Evolutionary conservation across 2,113 vertebrate species (phyloP).

Genomic region (Prunella himalayana): DNA sequence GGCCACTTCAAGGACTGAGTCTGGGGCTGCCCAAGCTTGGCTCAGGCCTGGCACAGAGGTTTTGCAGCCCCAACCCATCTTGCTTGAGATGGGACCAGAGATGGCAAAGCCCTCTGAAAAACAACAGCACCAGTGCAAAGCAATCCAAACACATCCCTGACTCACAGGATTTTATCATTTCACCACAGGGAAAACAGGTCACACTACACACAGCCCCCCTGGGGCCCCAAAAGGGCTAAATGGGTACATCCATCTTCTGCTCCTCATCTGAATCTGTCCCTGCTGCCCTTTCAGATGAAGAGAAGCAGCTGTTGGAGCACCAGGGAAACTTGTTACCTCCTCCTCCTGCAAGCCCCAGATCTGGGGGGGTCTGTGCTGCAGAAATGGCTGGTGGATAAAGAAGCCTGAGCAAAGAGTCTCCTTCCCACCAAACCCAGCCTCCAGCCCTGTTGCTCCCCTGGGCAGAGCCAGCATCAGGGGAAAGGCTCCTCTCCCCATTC

Average conservation of each 20-base stretch:
- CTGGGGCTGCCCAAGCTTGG: background rate
- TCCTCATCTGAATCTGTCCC: background rate
- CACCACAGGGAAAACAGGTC: background rate
- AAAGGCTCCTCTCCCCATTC: background rate
- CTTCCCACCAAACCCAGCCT: background rate
- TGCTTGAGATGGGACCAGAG: accelerated
- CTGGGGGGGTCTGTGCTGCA: accelerated
- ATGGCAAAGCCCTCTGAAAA: background rate
- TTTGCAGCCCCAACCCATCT: background rate
- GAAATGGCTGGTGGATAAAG: background rate
- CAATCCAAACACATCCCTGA: background rate
- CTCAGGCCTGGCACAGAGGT: background rate
- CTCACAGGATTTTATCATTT: background rate
- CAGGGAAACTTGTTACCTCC: background rate
- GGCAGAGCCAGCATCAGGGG: background rate
- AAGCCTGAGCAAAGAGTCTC: background rate
- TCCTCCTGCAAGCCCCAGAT: accelerated
- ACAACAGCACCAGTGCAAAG: background rate
- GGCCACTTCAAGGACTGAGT: background rate
- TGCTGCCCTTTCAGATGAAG: background rate
- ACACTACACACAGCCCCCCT: background rate
- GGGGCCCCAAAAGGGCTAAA: background rate
- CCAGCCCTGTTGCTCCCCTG: background rate
- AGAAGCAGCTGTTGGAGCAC: background rate
- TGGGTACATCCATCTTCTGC: background rate